These are phyloP conservation scores for Beroe ovata DNA, from an alignment of 37 sponge, comb jelly and placozoan genomes.

Conservation along the genomic window DNA sequence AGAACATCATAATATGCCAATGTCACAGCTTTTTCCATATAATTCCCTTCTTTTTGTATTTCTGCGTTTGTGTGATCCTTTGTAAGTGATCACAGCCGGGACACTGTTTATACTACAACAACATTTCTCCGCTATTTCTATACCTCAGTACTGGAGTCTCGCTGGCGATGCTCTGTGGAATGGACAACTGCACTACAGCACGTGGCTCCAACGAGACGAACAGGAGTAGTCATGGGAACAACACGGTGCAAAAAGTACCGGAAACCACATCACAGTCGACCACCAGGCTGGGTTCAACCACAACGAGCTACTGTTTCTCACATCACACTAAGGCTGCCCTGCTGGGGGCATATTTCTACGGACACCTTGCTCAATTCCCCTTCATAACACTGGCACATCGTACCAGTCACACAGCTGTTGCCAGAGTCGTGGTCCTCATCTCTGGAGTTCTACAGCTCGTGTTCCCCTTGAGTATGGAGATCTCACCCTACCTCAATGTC, in stretches of 20 bases:
- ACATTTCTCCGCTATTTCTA: too few species aligned
- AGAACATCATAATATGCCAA: too few species aligned
- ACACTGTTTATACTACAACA: too few species aligned
- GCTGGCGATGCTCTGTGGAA: neutral
- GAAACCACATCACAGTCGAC: too few species aligned
- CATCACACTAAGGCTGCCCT: neutral
- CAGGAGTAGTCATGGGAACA: neutral
- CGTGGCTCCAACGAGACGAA: neutral
- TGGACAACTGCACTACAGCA: neutral
- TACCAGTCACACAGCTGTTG: neutral
- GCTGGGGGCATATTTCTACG: conserved; percentile 53
- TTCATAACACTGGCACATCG: neutral
- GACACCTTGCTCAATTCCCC: conserved; percentile 16
- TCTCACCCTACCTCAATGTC: neutral
- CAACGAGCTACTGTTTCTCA: neutral
- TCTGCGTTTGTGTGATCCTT: too few species aligned
- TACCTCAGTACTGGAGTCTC: neutral
- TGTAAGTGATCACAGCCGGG: too few species aligned
- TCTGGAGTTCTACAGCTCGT: neutral
- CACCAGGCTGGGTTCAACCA: too few species aligned
- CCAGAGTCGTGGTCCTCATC: neutral
- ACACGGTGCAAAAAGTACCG: too few species aligned
- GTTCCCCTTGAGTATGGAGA: neutral
- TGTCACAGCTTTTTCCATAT: too few species aligned
- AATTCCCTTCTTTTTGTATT: too few species aligned